Base-by-base conservation (phyloP, 2,113 vertebrate species). In the Uria lomvia region DNA sequence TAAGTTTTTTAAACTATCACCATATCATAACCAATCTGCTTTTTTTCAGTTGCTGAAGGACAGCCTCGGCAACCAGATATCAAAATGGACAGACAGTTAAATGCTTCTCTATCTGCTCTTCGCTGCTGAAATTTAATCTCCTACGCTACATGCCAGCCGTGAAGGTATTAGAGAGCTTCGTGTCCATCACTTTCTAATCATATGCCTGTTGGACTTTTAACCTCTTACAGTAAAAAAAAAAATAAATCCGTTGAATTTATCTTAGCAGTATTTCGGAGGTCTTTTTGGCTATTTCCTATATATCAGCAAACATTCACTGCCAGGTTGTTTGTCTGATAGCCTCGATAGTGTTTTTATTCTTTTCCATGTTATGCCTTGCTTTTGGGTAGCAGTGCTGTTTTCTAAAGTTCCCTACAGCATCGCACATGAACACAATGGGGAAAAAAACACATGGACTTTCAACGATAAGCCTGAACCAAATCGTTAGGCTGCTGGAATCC, bases 151-250 rank as follows among this genome's bases (percentile, higher is more conserved):
- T 52, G n/a, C n/a, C 79, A 88, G 79, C 55, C 24, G 3, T 71
- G 88, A 95, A 91, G 43, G 43, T 40, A 88, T 86, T 60, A 49
- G 27, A 81, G 47, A 87, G 40, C 49, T 76, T 82, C 7, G 0
- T 43, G 76, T 78, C 95, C 77, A 84, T 78, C 90, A 88, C 43
- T 94, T 96, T 88, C 86, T 63, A 93, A 83, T 88, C 76, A 74
- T 60, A 75, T 34, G 50, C 40, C 40, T 81, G 27, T 38, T 94
- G 73, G 68, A 81, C 56, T 84, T 78, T 65, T 34, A 85, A 86
- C 43, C 76, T 75, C 49, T 68, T 42, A 29, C 5, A 89, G 47
- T 14, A 79, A 82, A 91, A 58, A 52, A 40, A 70, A 15, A 34
- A 20, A 45, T 8, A 3, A 29, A 9, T 12, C 14, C 32, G 58